Base-by-base conservation (phyloP, 1,140 invertebrate genomes). In the Ceratina australensis region DNA sequence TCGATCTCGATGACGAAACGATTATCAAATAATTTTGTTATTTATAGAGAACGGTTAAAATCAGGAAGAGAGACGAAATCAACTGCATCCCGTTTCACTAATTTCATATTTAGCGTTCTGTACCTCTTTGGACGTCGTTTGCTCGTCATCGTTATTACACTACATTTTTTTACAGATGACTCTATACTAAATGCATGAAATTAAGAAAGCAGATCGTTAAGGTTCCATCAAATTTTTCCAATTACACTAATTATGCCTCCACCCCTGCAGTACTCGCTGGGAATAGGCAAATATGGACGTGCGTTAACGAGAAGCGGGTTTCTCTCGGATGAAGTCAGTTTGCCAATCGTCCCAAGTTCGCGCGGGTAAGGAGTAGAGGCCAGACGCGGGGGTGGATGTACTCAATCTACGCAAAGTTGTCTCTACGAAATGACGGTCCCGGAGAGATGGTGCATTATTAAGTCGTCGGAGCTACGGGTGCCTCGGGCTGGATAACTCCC, bases 401-500 rank as follows among this genome's bases (percentile, higher is more conserved):
- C 60, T 83, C 73, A 71, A 71, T 54, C 77, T 71, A 79, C 83
- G 69, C 78, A 63, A 83, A 84, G 67, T 80, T 80, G 66, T 80
- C 64, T 57, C 57, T 60, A 42, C 60, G 63, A 72, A 83, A 80
- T 80, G 65, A 80, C 63, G 68, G 65, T 78, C 72, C 76, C 79
- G 65, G 33, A 61, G 33, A 61, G 59, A 78, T 75, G 66, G n/a
- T 74, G 60, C 69, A 85, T 85, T 84, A 84, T 82, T 82, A 84
- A 79, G 76, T 82, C 60, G 28, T 26, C 54, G 28, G 28, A 60
- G 69, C 33, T 77, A 71, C 60, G 50, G 73, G 52, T 72, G 72
- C 56, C 64, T 49, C 61, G 24, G 61, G 50, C 20, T 24, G 28
- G 49, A 24, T 72, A 79, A 65, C 49, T 47, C 47, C 18, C 47